Evolutionary conservation across 2,113 vertebrate genomes (phyloP), one percentile per base, ranked within the genome.

Genomic region (Potamarius usumacintae): DNA sequence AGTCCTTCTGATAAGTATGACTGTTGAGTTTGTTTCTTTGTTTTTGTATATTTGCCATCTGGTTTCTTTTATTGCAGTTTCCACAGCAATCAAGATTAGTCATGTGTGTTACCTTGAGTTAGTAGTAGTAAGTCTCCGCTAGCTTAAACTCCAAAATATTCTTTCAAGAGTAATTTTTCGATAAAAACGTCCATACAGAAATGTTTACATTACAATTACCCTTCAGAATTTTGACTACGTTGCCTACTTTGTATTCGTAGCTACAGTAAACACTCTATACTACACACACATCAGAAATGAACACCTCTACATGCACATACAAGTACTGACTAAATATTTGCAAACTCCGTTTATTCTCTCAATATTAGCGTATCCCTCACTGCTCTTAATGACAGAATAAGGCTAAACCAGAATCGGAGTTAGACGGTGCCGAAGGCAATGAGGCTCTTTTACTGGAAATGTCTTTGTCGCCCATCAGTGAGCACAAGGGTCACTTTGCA

Each of bases 401-500:
- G 63, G 48, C 11, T 55, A 20, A 55, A 20, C 10, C 42, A 52
- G 74, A 67, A 67, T 80, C 63, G 50, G 53, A 58, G n/a, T 10
- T 72, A 22, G 27, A 57, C 6, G 12, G 42, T 72, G 15, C 65
- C 8, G 17, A 18, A 55, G 62, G 84, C 69, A 15, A 25, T 10
- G 18, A 25, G 10, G n/a, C 7, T 74, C 20, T 42, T 85, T 79
- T 65, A 52, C 48, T 0, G 34, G 5, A 62, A 79, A 42, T 55
- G 65, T 74, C 76, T 84, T 4, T 30, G 22, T 34, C 15, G 55
- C 22, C 30, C 55, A 62, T 48, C 18, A 84, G 53, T 65, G 17
- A 74, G 20, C 60, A 72, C 67, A 84, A 91, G 67, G 87, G 82
- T 69, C 90, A 90, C 78, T 74, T 83, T 86, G 55, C 60, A 80